A percentile compares a stretch with the other conserved stretches of the same genome.
Conservation (phyloP, 2,888 invertebrate species). For the Acleris laterana region DNA sequence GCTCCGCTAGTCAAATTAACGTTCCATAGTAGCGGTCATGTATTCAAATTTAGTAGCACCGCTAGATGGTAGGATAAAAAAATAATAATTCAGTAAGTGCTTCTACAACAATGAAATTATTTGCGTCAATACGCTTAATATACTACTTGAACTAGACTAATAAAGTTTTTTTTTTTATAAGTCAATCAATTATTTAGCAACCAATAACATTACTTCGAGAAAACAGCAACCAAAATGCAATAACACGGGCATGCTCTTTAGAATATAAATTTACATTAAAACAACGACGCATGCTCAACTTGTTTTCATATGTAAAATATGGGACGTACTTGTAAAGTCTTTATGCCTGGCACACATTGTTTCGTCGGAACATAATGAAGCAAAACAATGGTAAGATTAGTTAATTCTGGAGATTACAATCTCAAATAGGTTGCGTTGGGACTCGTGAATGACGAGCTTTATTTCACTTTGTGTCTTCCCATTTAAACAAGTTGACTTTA, state of each 20-base stretch:
- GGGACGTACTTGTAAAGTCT: slow-evolving; percentile 1
- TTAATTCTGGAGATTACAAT: slow-evolving; percentile 11
- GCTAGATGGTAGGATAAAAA: too few species aligned
- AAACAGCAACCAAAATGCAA: not conserved
- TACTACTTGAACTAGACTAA: too few species aligned
- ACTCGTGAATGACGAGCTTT: slow-evolving; percentile 4
- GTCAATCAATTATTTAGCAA: not conserved
- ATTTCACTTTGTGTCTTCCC: slow-evolving; percentile 6
- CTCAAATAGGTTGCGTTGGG: slow-evolving; percentile 6
- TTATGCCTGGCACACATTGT: not conserved
- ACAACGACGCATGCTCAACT: slow-evolving; percentile 13
- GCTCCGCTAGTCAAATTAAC: too few species aligned
- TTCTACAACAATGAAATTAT: too few species aligned
- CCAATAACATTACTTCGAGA: not conserved
- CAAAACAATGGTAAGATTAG: slow-evolving; percentile 17
- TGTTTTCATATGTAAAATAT: slow-evolving; percentile 12
- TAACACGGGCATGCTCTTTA: slow-evolving; percentile 1
- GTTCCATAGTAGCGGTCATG: too few species aligned
- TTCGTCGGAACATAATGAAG: slow-evolving; percentile 5
- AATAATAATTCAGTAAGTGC: too few species aligned
- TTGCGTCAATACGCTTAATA: too few species aligned
- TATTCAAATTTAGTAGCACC: too few species aligned
- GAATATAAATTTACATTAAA: slow-evolving; percentile 1
- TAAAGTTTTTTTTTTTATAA: too few species aligned
- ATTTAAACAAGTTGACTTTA: not conserved